Evolutionary conservation across 1,140 invertebrate species (phyloP).

Genomic region (Drosophila willistoni): DNA sequence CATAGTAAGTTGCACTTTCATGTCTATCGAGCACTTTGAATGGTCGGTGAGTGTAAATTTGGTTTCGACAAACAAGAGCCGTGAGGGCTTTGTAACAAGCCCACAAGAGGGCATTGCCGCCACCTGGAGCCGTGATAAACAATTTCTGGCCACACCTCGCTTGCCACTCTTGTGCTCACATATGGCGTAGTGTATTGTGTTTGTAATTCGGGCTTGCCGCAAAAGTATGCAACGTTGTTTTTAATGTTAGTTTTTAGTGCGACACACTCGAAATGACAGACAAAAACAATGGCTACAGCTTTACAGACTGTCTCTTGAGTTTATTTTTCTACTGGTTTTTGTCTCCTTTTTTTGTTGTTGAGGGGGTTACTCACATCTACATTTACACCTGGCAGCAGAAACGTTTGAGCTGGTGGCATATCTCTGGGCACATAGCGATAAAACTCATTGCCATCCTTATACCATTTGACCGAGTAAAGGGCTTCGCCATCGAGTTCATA

Average conservation of each 20-base stretch:
- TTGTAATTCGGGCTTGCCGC: conserved; percentile 58
- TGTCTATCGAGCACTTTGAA: neutral
- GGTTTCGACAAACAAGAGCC: conserved; percentile 1
- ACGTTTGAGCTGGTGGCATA: conserved; percentile 86
- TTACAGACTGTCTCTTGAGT: neutral
- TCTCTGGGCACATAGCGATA: conserved; percentile 90
- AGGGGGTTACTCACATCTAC: conserved; percentile 85
- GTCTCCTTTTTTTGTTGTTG: neutral
- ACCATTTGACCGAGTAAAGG: conserved; percentile 92
- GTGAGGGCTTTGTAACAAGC: neutral
- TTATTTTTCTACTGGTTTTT: neutral
- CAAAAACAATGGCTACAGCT: conserved; percentile 14
- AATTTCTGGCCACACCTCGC: neutral
- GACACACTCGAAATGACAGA: conserved; percentile 1
- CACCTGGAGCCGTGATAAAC: conserved; percentile 12
- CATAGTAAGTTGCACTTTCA: neutral
- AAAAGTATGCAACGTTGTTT: conserved; percentile 72
- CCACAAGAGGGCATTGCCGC: neutral
- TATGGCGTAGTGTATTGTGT: neutral
- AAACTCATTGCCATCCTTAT: conserved; percentile 90
- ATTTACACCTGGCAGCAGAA: conserved; percentile 86
- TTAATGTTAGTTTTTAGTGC: conserved; percentile 62
- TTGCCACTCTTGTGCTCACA: neutral
- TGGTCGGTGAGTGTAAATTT: neutral
- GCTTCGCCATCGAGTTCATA: conserved; percentile 87